Evolutionary conservation across 2,888 invertebrate genomes (phyloP), one percentile per base, ranked within the genome.

Genomic region (Calameuta filiformis): DNA sequence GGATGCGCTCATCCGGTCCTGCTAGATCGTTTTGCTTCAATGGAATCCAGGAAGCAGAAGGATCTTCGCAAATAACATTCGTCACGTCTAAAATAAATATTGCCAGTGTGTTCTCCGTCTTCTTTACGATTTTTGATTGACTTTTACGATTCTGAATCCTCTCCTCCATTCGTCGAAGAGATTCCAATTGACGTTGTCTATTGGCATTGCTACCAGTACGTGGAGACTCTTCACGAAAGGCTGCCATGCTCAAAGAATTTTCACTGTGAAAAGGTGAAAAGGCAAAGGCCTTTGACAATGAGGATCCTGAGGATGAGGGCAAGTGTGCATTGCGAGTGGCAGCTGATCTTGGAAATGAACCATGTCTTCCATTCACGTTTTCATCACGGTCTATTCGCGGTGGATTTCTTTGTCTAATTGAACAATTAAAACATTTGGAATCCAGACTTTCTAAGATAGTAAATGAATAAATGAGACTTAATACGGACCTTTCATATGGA

Each of bases 31-130:
- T 94, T 81, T 94, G 93, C 85, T 96, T 95, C 83, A 94, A 93
- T 80, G 95, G 94, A 81, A 96, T 91, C 96, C 96, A 96, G 37
- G 94, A 93, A 73, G 95, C 96, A 33, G 93, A 93, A 77, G 94
- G 93, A 79, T 94, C 94, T 33, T 94, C 94, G 85, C 94, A 92
- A 80, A 97, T 89, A 82, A 95, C 94, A 85, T 94, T 94, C 34
- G 95, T 94, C 83, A 98, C 95, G 92, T 98, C 98, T 85, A 98
- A 93, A 23, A 97, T 96, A 92, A 97, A 98, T 92, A 98, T 94
- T 34, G 96, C 95, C 89, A 98, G 93, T 34, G 95, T 95, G 86
- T 96, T 95, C 81, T 94, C 93, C 88, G 93, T 91, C 87, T 94
- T 94, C 85, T 95, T 95, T 1, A 92, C 90, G 76, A 91, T 91